Base-by-base conservation (phyloP, 2,797 vertebrate species). In the Bucorvus abyssinicus region DNA sequence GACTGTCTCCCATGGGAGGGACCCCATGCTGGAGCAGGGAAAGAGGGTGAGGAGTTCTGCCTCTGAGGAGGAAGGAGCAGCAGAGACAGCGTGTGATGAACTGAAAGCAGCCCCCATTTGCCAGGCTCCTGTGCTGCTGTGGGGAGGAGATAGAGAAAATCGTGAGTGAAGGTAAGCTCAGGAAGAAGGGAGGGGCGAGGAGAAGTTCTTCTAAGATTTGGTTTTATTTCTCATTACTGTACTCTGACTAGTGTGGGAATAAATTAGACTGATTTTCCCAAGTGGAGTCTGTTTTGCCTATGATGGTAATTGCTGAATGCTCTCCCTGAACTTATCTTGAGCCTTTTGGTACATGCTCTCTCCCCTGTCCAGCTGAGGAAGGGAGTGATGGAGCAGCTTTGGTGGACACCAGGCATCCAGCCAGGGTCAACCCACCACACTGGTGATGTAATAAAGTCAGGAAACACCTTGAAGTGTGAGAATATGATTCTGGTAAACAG, bases 241-340 rank as follows among this genome's bases (percentile, higher is more conserved):
- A n/a, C n/a, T n/a, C n/a, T 45, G 44, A 45, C 44, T 45, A 18
- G 44, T 13, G 12, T 52, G 11, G 6, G 55, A 52, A 67, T 45
- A 52, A 47, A 57, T 5, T 59, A 36, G 23, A 36, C 38, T 42
- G 3, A 55, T 55, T 69, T 77, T 32, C 34, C 16, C 34, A n/a
- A n/a, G n/a, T n/a, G n/a, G 10, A 34, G 24, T 17, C 34, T 44
- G 16, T 55, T 74, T 77, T 78, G 6, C 45, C 52, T 4, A 4
- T 44, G 45, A 32, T 5, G 15, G 29, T n/a, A n/a, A n/a, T n/a
- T n/a, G n/a, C n/a, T n/a, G n/a, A n/a, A n/a, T n/a, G n/a, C n/a
- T n/a, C n/a, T n/a, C n/a, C 29, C 22, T 70, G 0, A 0, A 69
- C 19, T 36, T 29, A 30, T n/a, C n/a, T n/a, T 2, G 8, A 36